A percentile compares a stretch with the other conserved stretches of the same genome.
Conservation (phyloP, 2,797 vertebrate genomes). For the Aselliscus stoliczkanus region DNA sequence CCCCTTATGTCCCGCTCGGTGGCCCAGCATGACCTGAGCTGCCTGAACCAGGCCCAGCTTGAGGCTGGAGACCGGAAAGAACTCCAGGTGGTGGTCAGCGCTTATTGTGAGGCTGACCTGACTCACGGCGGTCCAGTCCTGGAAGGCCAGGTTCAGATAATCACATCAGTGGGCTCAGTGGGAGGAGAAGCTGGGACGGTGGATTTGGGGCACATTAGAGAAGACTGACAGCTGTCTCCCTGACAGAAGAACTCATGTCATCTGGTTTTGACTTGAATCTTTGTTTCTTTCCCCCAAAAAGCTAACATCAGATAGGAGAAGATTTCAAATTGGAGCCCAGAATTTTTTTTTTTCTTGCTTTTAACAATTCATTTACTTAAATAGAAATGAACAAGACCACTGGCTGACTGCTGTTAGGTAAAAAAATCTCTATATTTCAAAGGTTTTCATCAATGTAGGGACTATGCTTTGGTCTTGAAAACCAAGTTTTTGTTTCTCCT, state of each 20-base stretch:
- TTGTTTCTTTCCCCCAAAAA: constrained; percentile 13
- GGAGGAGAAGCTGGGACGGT: background rate
- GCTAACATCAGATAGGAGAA: background rate
- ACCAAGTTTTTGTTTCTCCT: background rate
- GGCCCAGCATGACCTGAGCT: background rate
- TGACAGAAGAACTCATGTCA: background rate
- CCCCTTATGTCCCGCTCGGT: background rate
- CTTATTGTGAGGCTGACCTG: constrained; percentile 30
- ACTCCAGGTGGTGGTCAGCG: constrained; percentile 18
- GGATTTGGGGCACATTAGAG: background rate
- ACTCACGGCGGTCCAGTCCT: constrained; percentile 39
- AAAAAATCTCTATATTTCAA: background rate
- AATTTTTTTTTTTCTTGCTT: background rate
- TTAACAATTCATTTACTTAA: constrained; percentile 9
- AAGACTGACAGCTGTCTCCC: background rate
- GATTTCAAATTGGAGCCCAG: constrained; percentile 14
- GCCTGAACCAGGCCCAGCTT: background rate
- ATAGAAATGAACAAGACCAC: background rate
- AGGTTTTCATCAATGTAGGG: background rate
- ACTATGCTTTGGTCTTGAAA: constrained; percentile 11
- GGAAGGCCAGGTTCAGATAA: background rate
- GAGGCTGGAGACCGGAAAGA: background rate
- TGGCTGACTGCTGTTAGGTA: background rate
- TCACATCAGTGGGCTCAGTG: background rate
- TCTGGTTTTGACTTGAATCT: background rate